phyloP scores from a whole-genome alignment of 2,113 vertebrate species.

The Cacatua alba region DNA sequence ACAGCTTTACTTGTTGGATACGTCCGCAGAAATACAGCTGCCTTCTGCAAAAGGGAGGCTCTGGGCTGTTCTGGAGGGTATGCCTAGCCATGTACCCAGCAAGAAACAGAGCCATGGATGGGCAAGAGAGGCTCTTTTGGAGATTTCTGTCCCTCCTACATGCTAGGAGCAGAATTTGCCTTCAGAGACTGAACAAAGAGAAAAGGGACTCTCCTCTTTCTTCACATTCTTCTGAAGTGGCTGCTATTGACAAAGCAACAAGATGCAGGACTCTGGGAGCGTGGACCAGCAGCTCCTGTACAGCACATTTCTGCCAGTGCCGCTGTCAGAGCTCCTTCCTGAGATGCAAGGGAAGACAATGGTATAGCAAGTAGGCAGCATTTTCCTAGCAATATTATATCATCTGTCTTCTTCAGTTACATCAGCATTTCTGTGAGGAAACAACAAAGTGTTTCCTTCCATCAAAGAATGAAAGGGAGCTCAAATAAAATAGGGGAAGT shows the following conservation, averaged over 20 bases:
- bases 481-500: neutral
- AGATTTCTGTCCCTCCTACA: neutral
- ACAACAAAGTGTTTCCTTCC: neutral
- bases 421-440: neutral
- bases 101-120: neutral
- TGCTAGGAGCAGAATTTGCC: neutral
- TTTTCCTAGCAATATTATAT: neutral
- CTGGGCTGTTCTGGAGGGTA: neutral
- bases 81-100: accelerated
- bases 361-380: neutral
- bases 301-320: accelerated
- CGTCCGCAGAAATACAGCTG: accelerated
- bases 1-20: neutral
- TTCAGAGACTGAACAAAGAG: neutral
- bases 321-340: neutral
- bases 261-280: neutral
- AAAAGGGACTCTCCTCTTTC: neutral
- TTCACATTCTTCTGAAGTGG: neutral
- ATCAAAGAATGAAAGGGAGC: neutral
- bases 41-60: neutral
- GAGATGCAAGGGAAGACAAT: neutral
- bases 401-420: neutral
- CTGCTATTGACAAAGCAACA: accelerated
- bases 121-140: accelerated
- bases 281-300: neutral